These are phyloP conservation scores for Diogma glabrata DNA, from an alignment of 2,888 invertebrate genomes.

Conservation along the genomic window DNA sequence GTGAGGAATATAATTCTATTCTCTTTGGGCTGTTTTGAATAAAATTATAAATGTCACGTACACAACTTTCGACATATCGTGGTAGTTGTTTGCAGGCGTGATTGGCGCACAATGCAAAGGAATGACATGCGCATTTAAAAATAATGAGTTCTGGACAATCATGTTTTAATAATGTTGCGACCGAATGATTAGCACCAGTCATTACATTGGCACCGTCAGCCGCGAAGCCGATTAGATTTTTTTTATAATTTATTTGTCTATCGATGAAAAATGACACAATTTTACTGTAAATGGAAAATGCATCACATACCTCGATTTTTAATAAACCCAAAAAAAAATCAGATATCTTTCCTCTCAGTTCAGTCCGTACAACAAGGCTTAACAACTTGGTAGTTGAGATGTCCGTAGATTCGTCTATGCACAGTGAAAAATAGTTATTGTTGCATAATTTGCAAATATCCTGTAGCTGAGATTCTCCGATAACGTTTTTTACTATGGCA, in stretches of 20 bases:
- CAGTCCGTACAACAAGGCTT: slow-evolving; percentile 20
- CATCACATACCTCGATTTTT: slow-evolving; percentile 18
- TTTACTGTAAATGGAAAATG: background rate
- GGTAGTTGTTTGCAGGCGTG: slow-evolving; percentile 27
- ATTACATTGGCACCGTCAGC: slow-evolving; percentile 30
- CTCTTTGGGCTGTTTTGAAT: slow-evolving; percentile 26
- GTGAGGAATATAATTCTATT: slow-evolving; percentile 16
- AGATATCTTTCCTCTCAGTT: slow-evolving; percentile 16
- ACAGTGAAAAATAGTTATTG: slow-evolving; percentile 13
- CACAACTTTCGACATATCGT: slow-evolving; percentile 23
- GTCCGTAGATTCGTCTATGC: slow-evolving; percentile 24
- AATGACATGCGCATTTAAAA: slow-evolving; percentile 5
- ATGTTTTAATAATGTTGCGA: slow-evolving; percentile 23
- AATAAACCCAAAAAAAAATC: slow-evolving; percentile 16
- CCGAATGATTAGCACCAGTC: slow-evolving; percentile 26
- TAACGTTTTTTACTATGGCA: background rate
- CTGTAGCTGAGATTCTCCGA: background rate
- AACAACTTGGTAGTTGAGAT: slow-evolving; percentile 21
- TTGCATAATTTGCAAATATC: background rate
- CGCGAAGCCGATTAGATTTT: slow-evolving; percentile 28
- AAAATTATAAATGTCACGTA: slow-evolving; percentile 25
- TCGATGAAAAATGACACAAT: slow-evolving; percentile 20
- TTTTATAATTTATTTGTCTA: slow-evolving; percentile 23
- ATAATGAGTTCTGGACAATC: slow-evolving; percentile 12
- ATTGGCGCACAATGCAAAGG: slow-evolving; percentile 21